Base-by-base conservation (phyloP, 2,797 vertebrate genomes). In the Pangasius djambal region DNA sequence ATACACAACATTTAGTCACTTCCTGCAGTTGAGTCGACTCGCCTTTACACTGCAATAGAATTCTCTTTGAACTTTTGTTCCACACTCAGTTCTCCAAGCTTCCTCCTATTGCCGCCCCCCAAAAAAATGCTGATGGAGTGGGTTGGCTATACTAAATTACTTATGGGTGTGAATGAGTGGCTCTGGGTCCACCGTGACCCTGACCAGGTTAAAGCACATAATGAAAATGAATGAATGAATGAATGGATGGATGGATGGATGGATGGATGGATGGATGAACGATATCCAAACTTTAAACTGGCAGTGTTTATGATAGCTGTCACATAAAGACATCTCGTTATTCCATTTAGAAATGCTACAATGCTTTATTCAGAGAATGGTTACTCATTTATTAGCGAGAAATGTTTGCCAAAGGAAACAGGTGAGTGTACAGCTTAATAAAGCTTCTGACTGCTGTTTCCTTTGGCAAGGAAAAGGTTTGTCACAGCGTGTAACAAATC, bases 361-460 rank as follows among this genome's bases (percentile, higher is more conserved):
- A 0, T 22, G 57, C n/a, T 28, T 31, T 63, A 48, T 83, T 75
- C 57, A 83, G 40, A 44, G n/a, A 28, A 61, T 1, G 1, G n/a
- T 77, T 85, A 18, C 87, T 83, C 37, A 16, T 84, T 84, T 61
- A 28, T 88, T 77, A 52, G 57, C 85, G 81, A 40, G 87, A 65
- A 50, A 52, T 6, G 82, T 85, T 88, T 40, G 55, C 65, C 55
- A 74, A 61, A 74, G 79, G 67, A 83, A 88, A 48, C 87, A 74
- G 67, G 52, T 88, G 81, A 83, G 28, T 67, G 59, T 50, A 50
- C 61, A 31, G 82, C 40, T 83, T 67, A 65, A 83, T 83, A 67
- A 83, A 65, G 61, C 61, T 67, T 48, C 82, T 83, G 82, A 83
- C 82, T 10, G 81, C 59, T 83, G 81, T 65, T 83, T 83, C 81